Evolutionary conservation across 2,888 invertebrate genomes (phyloP).

Genomic region (Polietes domitor): DNA sequence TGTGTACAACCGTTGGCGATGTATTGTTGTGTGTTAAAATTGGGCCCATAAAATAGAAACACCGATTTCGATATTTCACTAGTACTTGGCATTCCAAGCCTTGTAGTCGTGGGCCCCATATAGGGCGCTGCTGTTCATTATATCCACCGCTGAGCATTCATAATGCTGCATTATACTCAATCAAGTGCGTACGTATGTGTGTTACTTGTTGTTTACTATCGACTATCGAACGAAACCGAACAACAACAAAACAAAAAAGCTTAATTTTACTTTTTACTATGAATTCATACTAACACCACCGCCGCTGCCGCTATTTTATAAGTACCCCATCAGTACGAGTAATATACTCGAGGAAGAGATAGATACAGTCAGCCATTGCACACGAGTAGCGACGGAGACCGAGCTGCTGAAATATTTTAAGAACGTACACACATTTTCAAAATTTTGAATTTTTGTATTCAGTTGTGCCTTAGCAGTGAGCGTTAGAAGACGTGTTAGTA

Average conservation of each 20-base stretch:
- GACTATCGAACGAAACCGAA: not conserved
- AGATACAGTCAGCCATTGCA: conserved; percentile 4
- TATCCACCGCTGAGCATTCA: no score
- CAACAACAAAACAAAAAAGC: conserved; percentile 12
- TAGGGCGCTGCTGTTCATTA: no score
- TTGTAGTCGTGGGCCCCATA: no score
- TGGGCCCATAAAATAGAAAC: no score
- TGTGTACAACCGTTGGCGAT: no score
- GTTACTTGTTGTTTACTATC: conserved; percentile 1
- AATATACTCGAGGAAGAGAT: conserved; percentile 50
- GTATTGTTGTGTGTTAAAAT: no score
- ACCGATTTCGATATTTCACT: no score
- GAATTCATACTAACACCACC: no score
- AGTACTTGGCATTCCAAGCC: no score
- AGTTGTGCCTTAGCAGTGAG: conserved; percentile 58
- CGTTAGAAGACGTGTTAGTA: conserved; percentile 52
- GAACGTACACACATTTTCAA: conserved; percentile 41
- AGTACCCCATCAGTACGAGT: conserved; percentile 54
- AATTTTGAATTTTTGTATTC: conserved; percentile 55
- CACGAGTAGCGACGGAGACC: not conserved
- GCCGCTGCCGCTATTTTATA: not conserved
- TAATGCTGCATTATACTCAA: no score
- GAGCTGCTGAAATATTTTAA: conserved; percentile 43
- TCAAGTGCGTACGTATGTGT: not conserved
- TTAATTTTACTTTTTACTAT: conserved; percentile 21